A percentile compares a stretch with the other conserved stretches of the same genome.
These are phyloP conservation scores for Didymodactylos carnosus DNA, from an alignment of 2,888 invertebrate genomes.

Conservation along the genomic window DNA sequence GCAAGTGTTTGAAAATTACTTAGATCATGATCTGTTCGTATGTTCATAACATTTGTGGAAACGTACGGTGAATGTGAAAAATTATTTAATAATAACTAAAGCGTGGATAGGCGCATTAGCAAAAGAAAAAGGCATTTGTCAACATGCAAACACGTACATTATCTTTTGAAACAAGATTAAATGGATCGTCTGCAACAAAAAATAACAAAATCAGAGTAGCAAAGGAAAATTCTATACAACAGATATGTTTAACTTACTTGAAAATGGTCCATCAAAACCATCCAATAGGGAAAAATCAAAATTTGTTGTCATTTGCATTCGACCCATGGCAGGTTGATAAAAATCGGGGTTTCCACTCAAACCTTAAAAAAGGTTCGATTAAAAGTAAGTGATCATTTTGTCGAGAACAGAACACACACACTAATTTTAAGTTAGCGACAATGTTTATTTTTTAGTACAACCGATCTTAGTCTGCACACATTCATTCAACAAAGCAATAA, in stretches of 20 bases:
- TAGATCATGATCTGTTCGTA: background rate
- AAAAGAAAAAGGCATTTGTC: background rate
- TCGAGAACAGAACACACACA: too few species aligned
- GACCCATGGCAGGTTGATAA: constrained; percentile 73
- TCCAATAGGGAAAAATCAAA: constrained; percentile 50
- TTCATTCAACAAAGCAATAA: too few species aligned
- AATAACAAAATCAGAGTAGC: background rate
- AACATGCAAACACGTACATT: background rate
- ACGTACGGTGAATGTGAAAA: background rate
- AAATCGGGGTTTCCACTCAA: constrained; percentile 72
- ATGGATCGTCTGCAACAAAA: background rate
- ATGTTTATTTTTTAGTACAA: too few species aligned
- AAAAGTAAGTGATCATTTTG: too few species aligned
- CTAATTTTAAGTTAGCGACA: too few species aligned
- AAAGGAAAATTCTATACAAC: background rate
- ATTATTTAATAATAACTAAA: background rate
- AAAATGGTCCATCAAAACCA: constrained; percentile 46
- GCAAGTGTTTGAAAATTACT: constrained; percentile 12
- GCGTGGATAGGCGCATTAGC: too few species aligned
- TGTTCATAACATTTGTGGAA: background rate
- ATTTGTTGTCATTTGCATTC: constrained; percentile 78
- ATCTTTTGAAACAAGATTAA: too few species aligned
- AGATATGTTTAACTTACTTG: constrained; percentile 18
- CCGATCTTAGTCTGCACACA: too few species aligned
- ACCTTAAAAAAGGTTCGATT: too few species aligned